Evolutionary conservation across 2,113 vertebrate genomes (phyloP).

Genomic region (Sigmodon hispidus): DNA sequence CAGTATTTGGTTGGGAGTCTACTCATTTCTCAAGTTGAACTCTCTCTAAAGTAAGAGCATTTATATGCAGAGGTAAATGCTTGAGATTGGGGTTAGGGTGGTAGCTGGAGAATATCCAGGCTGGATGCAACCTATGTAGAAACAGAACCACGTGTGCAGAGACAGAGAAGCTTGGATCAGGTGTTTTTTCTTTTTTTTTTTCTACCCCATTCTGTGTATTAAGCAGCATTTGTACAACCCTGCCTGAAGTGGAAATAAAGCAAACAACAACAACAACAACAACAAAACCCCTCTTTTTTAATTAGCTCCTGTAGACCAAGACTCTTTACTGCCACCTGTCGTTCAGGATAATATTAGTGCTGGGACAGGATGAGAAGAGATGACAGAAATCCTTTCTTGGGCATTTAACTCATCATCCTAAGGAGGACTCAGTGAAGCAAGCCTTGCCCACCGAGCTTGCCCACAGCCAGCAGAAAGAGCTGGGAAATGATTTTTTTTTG

Average conservation of each 20-base stretch:
- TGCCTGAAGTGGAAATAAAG: not conserved
- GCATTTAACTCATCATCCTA: rapidly evolving
- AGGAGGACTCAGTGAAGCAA: too few species aligned
- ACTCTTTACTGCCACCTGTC: slow-evolving; percentile 78
- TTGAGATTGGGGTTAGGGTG: slow-evolving; percentile 45
- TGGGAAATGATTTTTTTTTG: not conserved
- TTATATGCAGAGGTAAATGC: slow-evolving; percentile 45
- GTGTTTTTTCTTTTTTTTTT: slow-evolving; percentile 26
- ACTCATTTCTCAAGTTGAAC: not conserved
- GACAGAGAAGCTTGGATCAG: slow-evolving; percentile 53
- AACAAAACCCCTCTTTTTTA: slow-evolving; percentile 36
- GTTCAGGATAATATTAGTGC: slow-evolving; percentile 59
- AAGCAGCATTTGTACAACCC: slow-evolving; percentile 68
- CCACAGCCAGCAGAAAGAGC: not conserved
- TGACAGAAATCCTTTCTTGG: rapidly evolving
- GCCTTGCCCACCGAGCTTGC: not conserved
- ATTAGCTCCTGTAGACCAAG: slow-evolving; percentile 41
- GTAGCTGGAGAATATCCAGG: not conserved
- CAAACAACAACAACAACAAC: not conserved
- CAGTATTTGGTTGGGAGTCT: not conserved
- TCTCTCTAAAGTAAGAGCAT: slow-evolving; percentile 43
- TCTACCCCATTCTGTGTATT: slow-evolving; percentile 45
- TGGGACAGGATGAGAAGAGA: not conserved
- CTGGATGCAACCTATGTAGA: slow-evolving; percentile 51
- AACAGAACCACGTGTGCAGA: slow-evolving; percentile 58